Base-by-base conservation (phyloP, 2,113 vertebrate species). In the Melanocharis versteri region DNA sequence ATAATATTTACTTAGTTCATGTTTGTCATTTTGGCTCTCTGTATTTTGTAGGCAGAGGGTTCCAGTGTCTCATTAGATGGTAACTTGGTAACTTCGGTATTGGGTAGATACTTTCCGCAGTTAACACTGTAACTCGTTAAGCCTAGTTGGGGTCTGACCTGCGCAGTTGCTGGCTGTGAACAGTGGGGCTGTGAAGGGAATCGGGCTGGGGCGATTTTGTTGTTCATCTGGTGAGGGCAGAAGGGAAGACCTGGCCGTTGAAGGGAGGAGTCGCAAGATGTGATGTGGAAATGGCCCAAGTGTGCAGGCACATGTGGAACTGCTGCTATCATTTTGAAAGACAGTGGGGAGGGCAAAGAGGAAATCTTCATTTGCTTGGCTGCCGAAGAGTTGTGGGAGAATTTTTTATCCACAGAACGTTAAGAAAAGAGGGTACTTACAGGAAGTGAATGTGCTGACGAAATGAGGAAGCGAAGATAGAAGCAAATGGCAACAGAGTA, bases 1-100 rank as follows among this genome's bases (percentile, higher is more conserved):
- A 0, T 42, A 22, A 10, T 50, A 22, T n/a, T 76, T 70, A 22
- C 2, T 14, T n/a, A 8, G 4, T 53, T 82, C 4, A 2, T 2
- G 5, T 65, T 71, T 68, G 35, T 30, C 7, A 3, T 15, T 81
- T 75, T 51, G 47, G 7, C 13, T 44, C 77, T 73, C 61, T 0
- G 0, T 33, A 1, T 48, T n/a, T 26, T 40, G 40, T 61, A 7
- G 28, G 30, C 28, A 15, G 64, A 72, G 54, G 12, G 30, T 88
- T 24, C 26, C 27, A 33, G 40, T 44, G 16, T 18, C 21, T 48
- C 4, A 0, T 21, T 61, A 82, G 37, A 14, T n/a, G n/a, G 33
- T 72, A 53, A 33, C 28, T 61, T 33, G 50, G 33, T 72, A 65
- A 53, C 62, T 65, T 72, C 5, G 54, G 7, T 35, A 7, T 35